Conservation (phyloP, 2,797 vertebrate genomes). For the Sorex maritimensis region DNA sequence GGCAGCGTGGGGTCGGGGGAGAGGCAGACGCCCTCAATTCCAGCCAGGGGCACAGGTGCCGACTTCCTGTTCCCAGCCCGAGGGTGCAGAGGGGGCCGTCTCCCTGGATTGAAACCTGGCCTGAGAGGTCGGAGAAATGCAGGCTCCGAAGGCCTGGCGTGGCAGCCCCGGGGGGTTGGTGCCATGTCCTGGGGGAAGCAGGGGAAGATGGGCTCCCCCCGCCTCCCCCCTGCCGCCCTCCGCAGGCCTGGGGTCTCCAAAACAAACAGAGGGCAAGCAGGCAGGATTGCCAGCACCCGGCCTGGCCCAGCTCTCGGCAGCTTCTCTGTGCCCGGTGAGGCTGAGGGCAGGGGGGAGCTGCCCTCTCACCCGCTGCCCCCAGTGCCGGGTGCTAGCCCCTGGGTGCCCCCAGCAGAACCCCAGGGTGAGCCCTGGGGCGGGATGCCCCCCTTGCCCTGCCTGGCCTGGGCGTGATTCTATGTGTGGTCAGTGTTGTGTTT, state of each 20-base stretch:
- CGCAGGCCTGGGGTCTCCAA: too few relatives aligned
- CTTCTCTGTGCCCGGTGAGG: neutral
- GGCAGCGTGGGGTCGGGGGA: neutral
- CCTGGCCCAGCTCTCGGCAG: neutral
- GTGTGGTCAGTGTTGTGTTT: too few relatives aligned
- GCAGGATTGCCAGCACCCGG: too few relatives aligned
- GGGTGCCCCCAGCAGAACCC: neutral
- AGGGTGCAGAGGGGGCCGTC: neutral
- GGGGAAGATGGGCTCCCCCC: neutral
- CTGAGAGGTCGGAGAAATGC: neutral
- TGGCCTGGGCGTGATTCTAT: neutral
- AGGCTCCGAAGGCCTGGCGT: too few relatives aligned
- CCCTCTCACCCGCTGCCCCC: neutral
- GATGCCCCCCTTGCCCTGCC: neutral
- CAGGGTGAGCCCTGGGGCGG: rapidly evolving
- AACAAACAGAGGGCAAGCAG: too few relatives aligned
- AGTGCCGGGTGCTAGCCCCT: neutral
- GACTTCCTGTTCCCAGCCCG: neutral
- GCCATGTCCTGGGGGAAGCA: too few relatives aligned
- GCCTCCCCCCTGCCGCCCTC: neutral
- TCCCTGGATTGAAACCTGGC: neutral
- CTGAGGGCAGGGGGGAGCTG: neutral
- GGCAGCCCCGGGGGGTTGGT: too few relatives aligned
- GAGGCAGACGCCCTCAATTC: neutral
- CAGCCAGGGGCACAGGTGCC: neutral